These are phyloP conservation scores for Noctua fimbriata DNA, from an alignment of 2,888 invertebrate genomes.

Conservation along the genomic window DNA sequence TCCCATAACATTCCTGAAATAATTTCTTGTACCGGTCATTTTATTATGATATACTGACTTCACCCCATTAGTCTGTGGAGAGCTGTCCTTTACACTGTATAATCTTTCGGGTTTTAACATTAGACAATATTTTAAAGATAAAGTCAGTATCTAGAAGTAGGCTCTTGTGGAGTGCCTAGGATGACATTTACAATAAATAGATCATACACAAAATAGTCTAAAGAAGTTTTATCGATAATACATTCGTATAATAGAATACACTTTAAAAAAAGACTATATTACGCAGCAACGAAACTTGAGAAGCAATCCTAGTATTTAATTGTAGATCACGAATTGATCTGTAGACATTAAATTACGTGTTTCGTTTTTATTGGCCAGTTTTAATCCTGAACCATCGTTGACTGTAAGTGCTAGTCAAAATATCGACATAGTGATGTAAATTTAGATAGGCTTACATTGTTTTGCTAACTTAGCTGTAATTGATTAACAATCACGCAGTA, in stretches of 20 bases:
- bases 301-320: constrained; percentile 38
- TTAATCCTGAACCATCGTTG: constrained; percentile 72
- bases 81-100: background rate
- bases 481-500: constrained; percentile 52
- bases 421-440: constrained; percentile 80
- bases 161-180: constrained; percentile 29
- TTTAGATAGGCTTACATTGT: constrained; percentile 80
- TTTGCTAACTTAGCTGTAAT: constrained; percentile 73
- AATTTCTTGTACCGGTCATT: too few relatives aligned
- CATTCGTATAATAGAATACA: constrained; percentile 12
- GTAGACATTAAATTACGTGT: constrained; percentile 31
- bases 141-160: constrained; percentile 39
- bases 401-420: constrained; percentile 84
- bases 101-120: constrained; percentile 21
- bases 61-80: too few relatives aligned
- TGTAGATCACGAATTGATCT: constrained; percentile 43
- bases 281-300: constrained; percentile 19
- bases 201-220: constrained; percentile 7
- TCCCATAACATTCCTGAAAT: too few relatives aligned
- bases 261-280: constrained; percentile 5
- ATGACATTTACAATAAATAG: constrained; percentile 28
- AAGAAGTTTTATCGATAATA: background rate
- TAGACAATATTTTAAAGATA: constrained; percentile 34
- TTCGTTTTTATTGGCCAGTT: constrained; percentile 58
- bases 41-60: too few relatives aligned